Conservation (phyloP, 2,797 vertebrate genomes). For the Carduelis carduelis region DNA sequence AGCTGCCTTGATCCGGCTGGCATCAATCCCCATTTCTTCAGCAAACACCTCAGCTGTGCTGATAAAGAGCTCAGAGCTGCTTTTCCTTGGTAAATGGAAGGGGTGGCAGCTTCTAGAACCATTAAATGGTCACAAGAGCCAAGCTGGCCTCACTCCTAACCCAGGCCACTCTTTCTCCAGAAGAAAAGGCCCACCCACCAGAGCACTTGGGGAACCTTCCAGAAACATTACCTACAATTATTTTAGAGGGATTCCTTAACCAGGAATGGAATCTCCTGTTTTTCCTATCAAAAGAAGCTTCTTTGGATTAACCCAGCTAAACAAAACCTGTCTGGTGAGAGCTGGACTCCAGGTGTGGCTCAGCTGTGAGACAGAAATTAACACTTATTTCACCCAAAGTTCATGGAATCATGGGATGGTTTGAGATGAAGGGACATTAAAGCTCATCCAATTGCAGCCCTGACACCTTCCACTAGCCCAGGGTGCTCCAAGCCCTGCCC, state of each 20-base stretch:
- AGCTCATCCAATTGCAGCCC: neutral
- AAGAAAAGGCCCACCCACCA: neutral
- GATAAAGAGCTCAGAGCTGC: neutral
- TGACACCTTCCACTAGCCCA: rapidly evolving
- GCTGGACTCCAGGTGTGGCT: neutral
- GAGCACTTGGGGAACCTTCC: rapidly evolving
- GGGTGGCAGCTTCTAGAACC: neutral
- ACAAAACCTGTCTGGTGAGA: neutral
- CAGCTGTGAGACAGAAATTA: neutral
- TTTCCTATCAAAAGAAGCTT: neutral
- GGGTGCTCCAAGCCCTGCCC: rapidly evolving
- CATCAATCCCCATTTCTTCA: neutral
- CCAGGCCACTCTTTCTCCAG: neutral
- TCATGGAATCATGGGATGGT: rapidly evolving
- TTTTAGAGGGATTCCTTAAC: neutral
- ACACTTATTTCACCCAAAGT: neutral
- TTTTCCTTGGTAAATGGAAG: neutral
- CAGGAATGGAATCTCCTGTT: neutral
- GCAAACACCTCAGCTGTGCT: neutral
- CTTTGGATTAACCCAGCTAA: neutral
- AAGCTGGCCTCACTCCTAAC: neutral
- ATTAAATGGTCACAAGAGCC: neutral
- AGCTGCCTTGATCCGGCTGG: neutral
- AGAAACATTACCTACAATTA: neutral
- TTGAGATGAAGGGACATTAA: neutral